Conservation (phyloP, 53 echinoderm and acorn worm species). For the Actinopyga echinites region DNA sequence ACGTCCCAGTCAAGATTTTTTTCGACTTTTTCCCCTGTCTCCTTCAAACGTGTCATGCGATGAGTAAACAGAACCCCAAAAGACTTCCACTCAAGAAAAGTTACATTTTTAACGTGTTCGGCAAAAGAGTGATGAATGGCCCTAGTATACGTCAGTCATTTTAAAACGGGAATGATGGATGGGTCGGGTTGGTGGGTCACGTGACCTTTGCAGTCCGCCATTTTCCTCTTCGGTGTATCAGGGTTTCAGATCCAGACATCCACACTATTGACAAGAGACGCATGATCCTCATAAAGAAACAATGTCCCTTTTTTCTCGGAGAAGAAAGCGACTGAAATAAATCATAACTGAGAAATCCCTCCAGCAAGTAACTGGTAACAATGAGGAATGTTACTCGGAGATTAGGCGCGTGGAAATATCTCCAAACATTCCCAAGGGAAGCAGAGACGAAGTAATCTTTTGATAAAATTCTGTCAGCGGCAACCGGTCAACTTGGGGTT, state of each 20-base stretch:
- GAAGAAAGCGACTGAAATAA: neutral
- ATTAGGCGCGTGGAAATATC: slow-evolving; percentile 31
- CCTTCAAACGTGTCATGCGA: too few species aligned
- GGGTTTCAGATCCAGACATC: slow-evolving; percentile 2
- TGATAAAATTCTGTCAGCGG: too few species aligned
- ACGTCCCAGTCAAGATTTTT: too few species aligned
- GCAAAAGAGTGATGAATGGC: neutral
- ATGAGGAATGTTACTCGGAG: neutral
- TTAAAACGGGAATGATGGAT: slow-evolving; percentile 22
- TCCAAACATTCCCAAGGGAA: neutral
- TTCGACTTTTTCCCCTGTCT: too few species aligned
- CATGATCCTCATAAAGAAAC: slow-evolving; percentile 13
- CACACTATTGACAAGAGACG: slow-evolving; percentile 8
- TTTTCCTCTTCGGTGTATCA: neutral
- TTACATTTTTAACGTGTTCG: slow-evolving; percentile 22
- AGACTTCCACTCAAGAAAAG: neutral
- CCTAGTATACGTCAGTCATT: slow-evolving; percentile 24
- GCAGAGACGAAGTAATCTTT: too few species aligned
- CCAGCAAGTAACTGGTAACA: slow-evolving; percentile 1
- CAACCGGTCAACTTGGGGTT: too few species aligned
- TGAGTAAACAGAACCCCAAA: too few species aligned
- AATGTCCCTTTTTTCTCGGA: slow-evolving; percentile 15
- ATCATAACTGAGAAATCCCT: slow-evolving; percentile 6
- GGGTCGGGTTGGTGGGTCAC: neutral
- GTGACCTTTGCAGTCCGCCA: slow-evolving; percentile 32